phyloP scores from a whole-genome alignment of 2,888 invertebrate genomes.

The Dicranocentrus wangi region DNA sequence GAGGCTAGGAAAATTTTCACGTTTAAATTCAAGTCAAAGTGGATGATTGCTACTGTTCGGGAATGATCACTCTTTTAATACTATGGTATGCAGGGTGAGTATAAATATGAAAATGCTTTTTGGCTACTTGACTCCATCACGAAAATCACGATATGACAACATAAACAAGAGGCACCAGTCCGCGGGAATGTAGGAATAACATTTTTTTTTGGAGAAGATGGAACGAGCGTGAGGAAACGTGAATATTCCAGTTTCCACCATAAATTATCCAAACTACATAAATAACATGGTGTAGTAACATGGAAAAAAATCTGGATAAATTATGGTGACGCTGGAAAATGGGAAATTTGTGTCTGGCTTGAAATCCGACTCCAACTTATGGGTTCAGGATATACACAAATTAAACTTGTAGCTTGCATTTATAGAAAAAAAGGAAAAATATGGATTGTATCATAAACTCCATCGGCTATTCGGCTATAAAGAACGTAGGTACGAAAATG shows the following conservation, averaged over 20 bases:
- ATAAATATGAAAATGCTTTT: background rate
- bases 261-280: background rate
- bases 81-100: too few species aligned
- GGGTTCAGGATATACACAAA: too few species aligned
- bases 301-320: background rate
- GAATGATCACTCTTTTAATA: background rate
- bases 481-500: too few species aligned
- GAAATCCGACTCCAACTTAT: too few species aligned
- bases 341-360: conserved; percentile 7
- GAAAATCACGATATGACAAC: background rate
- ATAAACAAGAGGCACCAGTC: background rate
- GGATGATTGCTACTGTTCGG: conserved; percentile 54
- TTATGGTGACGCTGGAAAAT: background rate
- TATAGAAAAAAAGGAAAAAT: too few species aligned
- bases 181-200: background rate
- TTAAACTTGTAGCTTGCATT: too few species aligned
- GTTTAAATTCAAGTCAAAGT: conserved; percentile 28
- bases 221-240: background rate
- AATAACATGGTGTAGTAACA: background rate
- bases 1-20: conserved; percentile 46
- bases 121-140: conserved; percentile 5
- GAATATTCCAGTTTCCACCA: background rate
- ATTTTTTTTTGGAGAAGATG: background rate
- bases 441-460: too few species aligned
- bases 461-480: too few species aligned